Percentiles rank a stretch among this genome's conserved stretches.
Conservation (phyloP, 2,797 vertebrate genomes). For the Pachyuromys duprasi region DNA sequence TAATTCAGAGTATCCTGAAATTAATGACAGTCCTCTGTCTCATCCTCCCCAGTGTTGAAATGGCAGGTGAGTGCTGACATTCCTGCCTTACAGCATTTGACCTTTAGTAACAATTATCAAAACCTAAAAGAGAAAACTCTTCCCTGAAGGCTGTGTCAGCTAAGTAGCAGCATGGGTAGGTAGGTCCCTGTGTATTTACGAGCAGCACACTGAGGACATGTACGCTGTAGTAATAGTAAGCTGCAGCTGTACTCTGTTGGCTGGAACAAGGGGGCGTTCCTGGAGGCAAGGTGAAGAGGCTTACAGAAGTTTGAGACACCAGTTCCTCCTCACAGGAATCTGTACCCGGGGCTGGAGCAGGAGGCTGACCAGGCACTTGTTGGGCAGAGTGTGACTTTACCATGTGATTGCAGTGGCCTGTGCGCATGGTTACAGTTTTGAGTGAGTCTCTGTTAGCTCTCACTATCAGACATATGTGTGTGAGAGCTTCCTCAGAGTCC, state of each 20-base stretch:
- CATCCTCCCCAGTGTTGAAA: neutral
- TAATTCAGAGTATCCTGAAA: neutral
- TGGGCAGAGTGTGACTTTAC: neutral
- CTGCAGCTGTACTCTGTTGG: neutral
- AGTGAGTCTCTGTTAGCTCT: neutral
- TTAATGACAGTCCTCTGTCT: neutral
- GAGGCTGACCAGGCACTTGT: neutral
- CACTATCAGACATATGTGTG: neutral
- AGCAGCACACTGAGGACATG: neutral
- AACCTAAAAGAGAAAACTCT: neutral
- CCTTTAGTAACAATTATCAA: neutral
- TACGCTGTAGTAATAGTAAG: no score
- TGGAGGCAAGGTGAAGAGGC: neutral
- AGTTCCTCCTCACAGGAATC: neutral
- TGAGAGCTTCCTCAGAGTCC: neutral
- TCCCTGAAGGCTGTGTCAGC: neutral
- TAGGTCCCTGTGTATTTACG: neutral
- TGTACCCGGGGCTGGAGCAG: neutral
- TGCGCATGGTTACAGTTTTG: neutral
- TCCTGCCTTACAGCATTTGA: conserved; percentile 1
- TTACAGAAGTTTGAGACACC: neutral
- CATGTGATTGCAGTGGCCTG: neutral
- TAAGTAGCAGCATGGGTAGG: neutral
- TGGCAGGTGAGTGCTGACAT: neutral
- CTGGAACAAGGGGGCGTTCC: neutral